phyloP scores from a whole-genome alignment of 1,140 invertebrate genomes.

The Akabosia matsudoensis region DNA sequence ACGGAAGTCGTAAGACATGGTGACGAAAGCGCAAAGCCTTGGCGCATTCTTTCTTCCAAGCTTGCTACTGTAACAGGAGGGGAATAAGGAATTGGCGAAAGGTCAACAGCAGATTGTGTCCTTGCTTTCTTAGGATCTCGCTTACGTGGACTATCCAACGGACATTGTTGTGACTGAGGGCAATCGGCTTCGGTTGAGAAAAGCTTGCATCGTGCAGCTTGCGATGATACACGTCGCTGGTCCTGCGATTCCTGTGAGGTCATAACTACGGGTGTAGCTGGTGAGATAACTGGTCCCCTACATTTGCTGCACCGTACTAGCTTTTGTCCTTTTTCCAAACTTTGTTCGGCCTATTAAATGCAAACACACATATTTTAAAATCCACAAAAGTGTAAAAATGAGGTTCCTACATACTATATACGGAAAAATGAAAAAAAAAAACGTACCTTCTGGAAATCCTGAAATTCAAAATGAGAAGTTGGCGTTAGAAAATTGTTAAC shows the following conservation, averaged over 20 bases:
- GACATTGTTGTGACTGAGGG: background rate
- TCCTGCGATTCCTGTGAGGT: background rate
- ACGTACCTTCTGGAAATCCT: background rate
- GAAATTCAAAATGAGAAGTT: slow-evolving; percentile 16
- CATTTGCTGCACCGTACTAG: background rate
- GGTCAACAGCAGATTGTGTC: background rate
- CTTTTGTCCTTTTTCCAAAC: slow-evolving; percentile 8
- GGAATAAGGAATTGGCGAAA: background rate
- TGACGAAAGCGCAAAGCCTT: background rate
- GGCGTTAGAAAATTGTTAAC: slow-evolving; percentile 1
- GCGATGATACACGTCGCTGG: background rate
- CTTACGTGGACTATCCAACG: background rate
- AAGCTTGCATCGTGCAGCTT: background rate
- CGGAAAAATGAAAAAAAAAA: background rate
- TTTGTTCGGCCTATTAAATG: background rate
- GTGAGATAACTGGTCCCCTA: background rate
- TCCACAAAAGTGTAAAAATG: background rate
- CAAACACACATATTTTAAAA: background rate
- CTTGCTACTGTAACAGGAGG: background rate
- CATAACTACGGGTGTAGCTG: background rate
- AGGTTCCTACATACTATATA: background rate
- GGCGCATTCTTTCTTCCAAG: background rate
- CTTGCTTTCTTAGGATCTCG: background rate
- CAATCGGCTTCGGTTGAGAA: background rate
- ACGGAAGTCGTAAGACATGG: background rate